Evolutionary conservation across 2,113 vertebrate genomes (phyloP), one percentile per base, ranked within the genome.

Genomic region (Parus major): DNA sequence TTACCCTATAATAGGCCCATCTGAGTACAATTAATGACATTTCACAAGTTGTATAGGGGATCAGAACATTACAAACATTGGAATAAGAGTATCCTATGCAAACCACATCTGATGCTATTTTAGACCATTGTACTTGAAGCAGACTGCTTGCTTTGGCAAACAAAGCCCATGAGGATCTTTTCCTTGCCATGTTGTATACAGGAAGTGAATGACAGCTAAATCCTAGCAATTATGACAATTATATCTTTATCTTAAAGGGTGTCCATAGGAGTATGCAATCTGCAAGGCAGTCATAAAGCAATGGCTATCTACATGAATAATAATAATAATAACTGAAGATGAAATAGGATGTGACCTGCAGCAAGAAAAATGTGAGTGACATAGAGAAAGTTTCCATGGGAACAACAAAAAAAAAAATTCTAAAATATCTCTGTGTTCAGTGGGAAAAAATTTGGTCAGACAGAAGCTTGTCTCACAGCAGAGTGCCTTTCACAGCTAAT

Each of bases 361-460:
- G 81, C 50, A 85, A 93, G 71, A 72, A 92, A 90, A 88, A 72
- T 0, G 3, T 71, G 63, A 6, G 3, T 84, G 89, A 63, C 63
- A 86, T 8, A 35, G 31, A n/a, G 25, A 60, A 91, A 95, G 91
- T 95, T 97, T 92, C 95, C 93, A 93, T 92, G 89, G 93, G 84
- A 95, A 95, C 83, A 64, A 46, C 0, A 7, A 56, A 59, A 79
- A 15, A 15, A 89, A 79, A 89, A 79, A 55, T 61, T 89, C 69
- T 91, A 53, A 89, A 89, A 72, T 86, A 57, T 57, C 69, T 73
- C 59, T 11, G 2, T 57, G 25, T 91, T 93, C 56, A 68, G 27
- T 24, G 25, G 49, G 76, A 56, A 84, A 65, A 93, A 68, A 88
- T 21, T 44, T 56, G n/a, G 46, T 60, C 64, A 95, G 76, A 65